Evolutionary conservation across 1,140 invertebrate genomes (phyloP).

Genomic region (Vollenhovia emeryi): DNA sequence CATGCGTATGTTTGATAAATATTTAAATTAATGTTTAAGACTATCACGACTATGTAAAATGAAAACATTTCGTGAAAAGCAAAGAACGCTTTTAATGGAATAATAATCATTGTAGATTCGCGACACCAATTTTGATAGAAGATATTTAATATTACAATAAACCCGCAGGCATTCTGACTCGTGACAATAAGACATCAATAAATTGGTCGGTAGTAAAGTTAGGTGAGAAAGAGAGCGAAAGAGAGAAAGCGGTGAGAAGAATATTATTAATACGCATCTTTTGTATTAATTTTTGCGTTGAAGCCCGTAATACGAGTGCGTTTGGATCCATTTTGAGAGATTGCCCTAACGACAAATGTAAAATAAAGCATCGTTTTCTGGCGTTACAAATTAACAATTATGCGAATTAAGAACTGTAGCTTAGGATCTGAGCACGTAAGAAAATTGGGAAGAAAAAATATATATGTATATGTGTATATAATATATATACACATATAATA

Average conservation of each 20-base stretch:
- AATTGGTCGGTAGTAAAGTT: conserved; percentile 36
- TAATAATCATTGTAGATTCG: not conserved
- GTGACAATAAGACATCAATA: conserved; percentile 74
- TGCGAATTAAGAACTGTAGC: conserved; percentile 62
- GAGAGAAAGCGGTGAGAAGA: conserved; percentile 18
- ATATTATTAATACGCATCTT: conserved; percentile 50
- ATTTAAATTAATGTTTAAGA: not conserved
- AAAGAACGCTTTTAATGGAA: not conserved
- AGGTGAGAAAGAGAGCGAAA: conserved; percentile 30
- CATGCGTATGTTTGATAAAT: not conserved
- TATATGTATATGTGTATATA: conserved; percentile 38
- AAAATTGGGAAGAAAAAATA: conserved; percentile 42
- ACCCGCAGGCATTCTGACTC: conserved; percentile 58
- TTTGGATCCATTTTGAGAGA: conserved; percentile 24
- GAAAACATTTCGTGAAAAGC: not conserved
- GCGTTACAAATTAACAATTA: conserved; percentile 25
- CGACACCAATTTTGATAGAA: not conserved
- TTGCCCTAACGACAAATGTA: conserved; percentile 18
- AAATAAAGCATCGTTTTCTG: conserved; percentile 11
- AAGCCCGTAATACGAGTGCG: conserved; percentile 26
- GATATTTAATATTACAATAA: conserved; percentile 2
- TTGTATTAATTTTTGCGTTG: conserved; percentile 48
- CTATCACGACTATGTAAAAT: not conserved
- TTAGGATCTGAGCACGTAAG: conserved; percentile 72
- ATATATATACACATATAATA: conserved; percentile 40